Conservation (phyloP, 2,797 vertebrate species). For the Arnoldichthys spilopterus region DNA sequence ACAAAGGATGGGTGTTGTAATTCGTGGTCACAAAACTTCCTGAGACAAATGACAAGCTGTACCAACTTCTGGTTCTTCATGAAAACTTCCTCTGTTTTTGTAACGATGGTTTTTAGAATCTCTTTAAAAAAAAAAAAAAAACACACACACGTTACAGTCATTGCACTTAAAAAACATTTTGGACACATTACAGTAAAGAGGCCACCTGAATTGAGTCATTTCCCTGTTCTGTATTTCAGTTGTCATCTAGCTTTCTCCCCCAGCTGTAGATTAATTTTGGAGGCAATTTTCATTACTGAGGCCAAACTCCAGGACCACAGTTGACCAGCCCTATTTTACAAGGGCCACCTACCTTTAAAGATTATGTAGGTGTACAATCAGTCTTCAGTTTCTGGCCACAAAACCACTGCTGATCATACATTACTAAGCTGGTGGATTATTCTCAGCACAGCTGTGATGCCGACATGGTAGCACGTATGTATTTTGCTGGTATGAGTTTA, state of each 20-base stretch:
- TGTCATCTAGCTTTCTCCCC: not conserved
- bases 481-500: too few species aligned
- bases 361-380: too few species aligned
- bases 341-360: too few species aligned
- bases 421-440: too few species aligned
- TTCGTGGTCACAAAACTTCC: constrained; percentile 57
- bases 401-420: too few species aligned
- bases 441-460: too few species aligned
- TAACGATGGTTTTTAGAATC: constrained; percentile 13
- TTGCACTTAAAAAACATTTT: not conserved
- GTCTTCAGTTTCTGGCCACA: too few species aligned
- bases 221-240: constrained; percentile 6
- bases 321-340: too few species aligned
- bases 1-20: constrained; percentile 33
- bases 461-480: too few species aligned
- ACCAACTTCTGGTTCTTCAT: constrained; percentile 15
- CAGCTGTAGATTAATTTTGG: not conserved
- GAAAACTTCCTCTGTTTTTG: constrained; percentile 20
- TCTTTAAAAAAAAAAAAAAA: not conserved
- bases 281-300: not conserved
- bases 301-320: too few species aligned
- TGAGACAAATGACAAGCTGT: constrained; percentile 42
- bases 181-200: constrained; percentile 25
- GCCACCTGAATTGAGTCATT: constrained; percentile 11
- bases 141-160: constrained; percentile 21